Conservation (phyloP, 2,113 vertebrate genomes). For the Peromyscus polionotus region DNA sequence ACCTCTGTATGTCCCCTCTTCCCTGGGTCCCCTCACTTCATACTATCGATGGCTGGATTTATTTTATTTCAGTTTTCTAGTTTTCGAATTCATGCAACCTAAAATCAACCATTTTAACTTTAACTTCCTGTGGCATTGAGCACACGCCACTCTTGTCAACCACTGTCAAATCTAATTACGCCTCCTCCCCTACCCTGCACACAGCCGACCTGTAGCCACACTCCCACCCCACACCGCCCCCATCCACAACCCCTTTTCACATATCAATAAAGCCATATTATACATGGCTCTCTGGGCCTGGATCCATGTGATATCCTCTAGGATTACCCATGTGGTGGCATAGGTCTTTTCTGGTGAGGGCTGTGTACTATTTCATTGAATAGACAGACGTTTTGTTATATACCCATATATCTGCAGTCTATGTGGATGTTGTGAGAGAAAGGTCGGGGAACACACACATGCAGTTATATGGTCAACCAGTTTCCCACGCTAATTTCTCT, state of each 20-base stretch:
- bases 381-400: neutral
- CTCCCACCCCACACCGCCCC: neutral
- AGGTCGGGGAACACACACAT: neutral
- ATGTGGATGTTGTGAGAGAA: too few species aligned
- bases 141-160: neutral
- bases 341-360: neutral
- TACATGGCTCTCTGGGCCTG: neutral
- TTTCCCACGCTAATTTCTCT: neutral
- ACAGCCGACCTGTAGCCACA: neutral
- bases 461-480: neutral
- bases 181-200: neutral
- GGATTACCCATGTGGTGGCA: neutral
- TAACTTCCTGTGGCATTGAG: too few species aligned
- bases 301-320: neutral
- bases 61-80: neutral
- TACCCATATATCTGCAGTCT: too few species aligned
- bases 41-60: neutral
- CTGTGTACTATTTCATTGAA: neutral
- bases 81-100: neutral
- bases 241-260: neutral
- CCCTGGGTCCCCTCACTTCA: neutral
- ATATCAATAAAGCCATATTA: neutral
- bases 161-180: neutral
- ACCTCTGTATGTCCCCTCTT: neutral
- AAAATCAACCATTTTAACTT: neutral